These are phyloP conservation scores for Nycticebus coucang DNA, from an alignment of 2,113 vertebrate species.

Conservation along the genomic window DNA sequence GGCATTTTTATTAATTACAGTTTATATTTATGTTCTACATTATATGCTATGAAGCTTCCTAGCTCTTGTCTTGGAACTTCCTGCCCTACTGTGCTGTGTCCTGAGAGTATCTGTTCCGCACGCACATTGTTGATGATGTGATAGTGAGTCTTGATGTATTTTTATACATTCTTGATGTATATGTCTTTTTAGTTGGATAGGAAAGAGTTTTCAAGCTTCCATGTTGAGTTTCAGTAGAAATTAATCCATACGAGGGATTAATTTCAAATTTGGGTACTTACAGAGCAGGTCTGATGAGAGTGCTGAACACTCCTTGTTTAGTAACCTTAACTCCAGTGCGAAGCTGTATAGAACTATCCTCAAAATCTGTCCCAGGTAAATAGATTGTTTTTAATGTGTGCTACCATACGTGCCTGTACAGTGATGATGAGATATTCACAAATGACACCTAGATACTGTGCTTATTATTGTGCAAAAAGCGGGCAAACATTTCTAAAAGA, in stretches of 20 bases:
- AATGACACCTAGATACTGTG: accelerated
- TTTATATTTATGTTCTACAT: accelerated
- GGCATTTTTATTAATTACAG: too few species aligned
- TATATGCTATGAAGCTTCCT: neutral
- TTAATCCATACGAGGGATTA: too few species aligned
- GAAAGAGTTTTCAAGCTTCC: neutral
- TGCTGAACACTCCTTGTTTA: accelerated
- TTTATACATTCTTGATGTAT: neutral
- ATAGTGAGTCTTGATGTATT: neutral
- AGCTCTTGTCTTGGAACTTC: accelerated
- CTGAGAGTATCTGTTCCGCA: neutral
- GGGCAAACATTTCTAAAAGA: neutral
- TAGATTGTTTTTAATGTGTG: neutral
- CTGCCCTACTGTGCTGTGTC: too few species aligned
- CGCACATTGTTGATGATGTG: neutral
- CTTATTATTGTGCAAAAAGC: neutral
- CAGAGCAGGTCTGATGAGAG: accelerated
- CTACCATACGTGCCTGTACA: neutral
- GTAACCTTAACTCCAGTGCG: accelerated
- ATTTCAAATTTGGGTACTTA: neutral
- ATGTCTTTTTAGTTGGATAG: neutral
- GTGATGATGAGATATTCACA: accelerated
- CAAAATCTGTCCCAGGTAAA: neutral
- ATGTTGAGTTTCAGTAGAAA: neutral
- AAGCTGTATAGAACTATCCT: neutral